Base-by-base conservation (phyloP, 2,888 invertebrate genomes). In the Drosophila seclusa region DNA sequence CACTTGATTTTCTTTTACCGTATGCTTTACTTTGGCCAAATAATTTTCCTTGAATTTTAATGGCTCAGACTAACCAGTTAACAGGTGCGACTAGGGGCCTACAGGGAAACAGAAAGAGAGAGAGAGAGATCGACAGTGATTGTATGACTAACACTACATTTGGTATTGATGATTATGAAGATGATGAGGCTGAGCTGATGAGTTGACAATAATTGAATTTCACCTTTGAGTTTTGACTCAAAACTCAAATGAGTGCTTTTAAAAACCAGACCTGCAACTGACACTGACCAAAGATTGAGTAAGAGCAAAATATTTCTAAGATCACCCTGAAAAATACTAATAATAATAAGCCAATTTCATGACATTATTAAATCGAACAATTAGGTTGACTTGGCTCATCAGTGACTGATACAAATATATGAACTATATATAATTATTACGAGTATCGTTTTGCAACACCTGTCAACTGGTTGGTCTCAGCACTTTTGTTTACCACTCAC, bases 31-130 rank as follows among this genome's bases (percentile, higher is more conserved):
- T 69, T 79, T 76, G 68, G 73, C 73, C 73, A 62, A 79, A 42
- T 69, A 48, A 63, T 62, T 76, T 84, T 71, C 58, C 69, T 64
- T 59, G 58, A 67, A 74, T 76, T 65, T 61, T 54, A 2, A 34
- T 52, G 64, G 57, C 73, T 57, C 69, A 52, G 55, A 73, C 76
- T 74, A 82, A 76, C 78, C 87, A 87, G 85, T 84, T 73, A 69
- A 70, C 83, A 84, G 76, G 70, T 82, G 70, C 68, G 82, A 87
- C 84, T 85, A 87, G 85, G 86, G 87, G 79, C 75, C 18, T 4
- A 5, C 13, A 4, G 29, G 6, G 27, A 38, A 27, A 40, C 18
- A 34, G 16, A 40, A 40, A 29, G 18, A n/a, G n/a, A 1, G 29
- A 50, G 2, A 48, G 18, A 27, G 16, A 60, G 16, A 57, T n/a